Conservation (phyloP, 2,797 vertebrate genomes). For the Oreortyx pictus region DNA sequence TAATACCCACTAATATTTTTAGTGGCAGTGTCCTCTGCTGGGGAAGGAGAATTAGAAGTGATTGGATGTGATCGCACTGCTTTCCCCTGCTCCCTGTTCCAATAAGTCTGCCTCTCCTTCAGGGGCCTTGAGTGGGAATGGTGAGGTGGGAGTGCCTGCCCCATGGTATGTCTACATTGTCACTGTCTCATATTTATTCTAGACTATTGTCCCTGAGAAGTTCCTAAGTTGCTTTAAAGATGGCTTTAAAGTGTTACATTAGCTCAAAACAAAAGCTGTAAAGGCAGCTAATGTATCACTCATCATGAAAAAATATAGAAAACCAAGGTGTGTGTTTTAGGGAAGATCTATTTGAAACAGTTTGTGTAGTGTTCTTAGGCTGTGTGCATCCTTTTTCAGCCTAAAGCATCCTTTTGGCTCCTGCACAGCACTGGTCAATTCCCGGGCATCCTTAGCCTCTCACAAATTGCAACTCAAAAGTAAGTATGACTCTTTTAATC, state of each 20-base stretch:
- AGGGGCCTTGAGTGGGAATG: neutral
- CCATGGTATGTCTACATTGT: accelerated
- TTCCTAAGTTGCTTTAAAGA: accelerated
- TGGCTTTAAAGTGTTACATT: neutral
- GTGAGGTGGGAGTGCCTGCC: neutral
- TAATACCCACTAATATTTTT: neutral
- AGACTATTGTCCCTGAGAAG: accelerated
- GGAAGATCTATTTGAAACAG: neutral
- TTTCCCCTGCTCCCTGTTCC: neutral
- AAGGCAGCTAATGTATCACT: neutral
- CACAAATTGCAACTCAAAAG: neutral
- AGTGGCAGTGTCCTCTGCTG: neutral
- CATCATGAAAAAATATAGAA: neutral
- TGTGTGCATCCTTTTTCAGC: neutral
- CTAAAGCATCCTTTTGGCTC: neutral
- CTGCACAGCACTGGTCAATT: neutral
- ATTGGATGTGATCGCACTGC: neutral
- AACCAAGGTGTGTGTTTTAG: neutral
- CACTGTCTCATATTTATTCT: neutral
- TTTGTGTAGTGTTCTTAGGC: neutral
- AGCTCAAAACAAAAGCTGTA: neutral
- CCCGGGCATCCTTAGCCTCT: neutral
- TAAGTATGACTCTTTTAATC: slow-evolving; percentile 32
- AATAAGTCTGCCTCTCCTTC: neutral
- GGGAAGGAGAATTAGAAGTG: neutral